Evolutionary conservation across 2,113 vertebrate species (phyloP), one percentile per base, ranked within the genome.

Genomic region (Amphilophus citrinellus): DNA sequence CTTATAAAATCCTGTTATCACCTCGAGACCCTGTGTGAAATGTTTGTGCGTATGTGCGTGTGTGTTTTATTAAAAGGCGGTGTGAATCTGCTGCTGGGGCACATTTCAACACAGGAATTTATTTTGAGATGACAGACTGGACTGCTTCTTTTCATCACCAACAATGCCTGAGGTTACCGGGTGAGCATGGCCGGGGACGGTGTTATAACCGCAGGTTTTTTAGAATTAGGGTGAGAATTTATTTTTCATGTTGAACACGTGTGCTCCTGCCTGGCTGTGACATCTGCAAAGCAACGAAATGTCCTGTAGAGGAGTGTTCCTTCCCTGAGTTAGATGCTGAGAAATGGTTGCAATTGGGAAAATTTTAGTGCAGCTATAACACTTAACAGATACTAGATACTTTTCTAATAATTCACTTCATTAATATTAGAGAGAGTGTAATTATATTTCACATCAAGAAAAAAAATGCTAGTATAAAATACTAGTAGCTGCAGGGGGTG

Each of bases 1-100:
- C 87, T 89, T 88, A 93, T 94, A 89, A 93, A 87, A 89, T 93
- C 76, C 83, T 50, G 35, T 83, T 91, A 91, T 90, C 90, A 95
- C 92, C 92, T 93, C 78, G 83, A 90, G 87, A 90, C 87, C 86
- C 50, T 1, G 14, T 59, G 42, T 87, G 80, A 91, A 87, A 84
- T 86, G 82, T 90, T 82, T 85, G 78, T 56, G 66, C 65, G 77
- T 71, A 32, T 57, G 78, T 7, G 53, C 65, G 79, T 65, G 37
- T 50, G 68, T 39, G 42, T 88, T 88, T 89, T 78, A 90, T 93
- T 88, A 91, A 91, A 84, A 73, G 82, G 77, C 76, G 83, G 79
- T 68, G 39, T 73, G 82, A 87, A 84, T 84, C 66, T 90, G 91
- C 85, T 83, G 86, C 85, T 68, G 73, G 77, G 79, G 80, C 82